Base-by-base conservation (phyloP, 2,797 vertebrate genomes). In the Molothrus ater region DNA sequence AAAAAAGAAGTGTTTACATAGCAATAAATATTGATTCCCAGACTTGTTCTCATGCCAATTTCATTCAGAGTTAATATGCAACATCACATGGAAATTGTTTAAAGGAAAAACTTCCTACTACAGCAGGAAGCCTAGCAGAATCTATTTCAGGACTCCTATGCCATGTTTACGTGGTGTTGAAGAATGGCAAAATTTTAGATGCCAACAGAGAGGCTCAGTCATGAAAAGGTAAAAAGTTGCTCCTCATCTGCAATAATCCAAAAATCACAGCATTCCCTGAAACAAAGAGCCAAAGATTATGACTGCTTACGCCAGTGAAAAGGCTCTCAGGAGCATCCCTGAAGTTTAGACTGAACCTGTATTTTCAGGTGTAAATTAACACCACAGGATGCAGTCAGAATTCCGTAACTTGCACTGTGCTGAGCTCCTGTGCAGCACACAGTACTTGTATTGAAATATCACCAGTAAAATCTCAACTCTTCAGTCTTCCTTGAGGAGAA, bases 381-480 rank as follows among this genome's bases (percentile, higher is more conserved):
- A 65, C 12, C 20, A 63, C 7, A 9, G 38, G 54, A 47, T 29
- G 11, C 10, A 11, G 15, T 29, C 43, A 48, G 25, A 88, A 36
- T 10, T 59, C 28, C 0, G 0, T 10, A 73, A n/a, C 11, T 15
- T 29, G 13, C 8, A 17, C 4, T 51, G 2, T 20, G 9, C 48
- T 48, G 47, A 38, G 40, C 25, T 43, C 32, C 45, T 48, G 8
- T 19, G 72, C 25, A 71, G 36, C 32, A 78, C 60, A 50, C 43
- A 66, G 7, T 16, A 40, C 16, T 17, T 68, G n/a, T 13, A 36
- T 3, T 31, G n/a, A 73, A 66, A 11, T 8, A 40, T 9, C n/a
- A 79, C 14, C 50, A 64, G 24, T 29, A 63, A 83, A n/a, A 71
- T 32, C 50, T 59, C 17, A 2, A 36, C n/a, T 78, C 57, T 22